Conservation (phyloP, 2,113 vertebrate genomes). For the Paracanthobrama guichenoti region DNA sequence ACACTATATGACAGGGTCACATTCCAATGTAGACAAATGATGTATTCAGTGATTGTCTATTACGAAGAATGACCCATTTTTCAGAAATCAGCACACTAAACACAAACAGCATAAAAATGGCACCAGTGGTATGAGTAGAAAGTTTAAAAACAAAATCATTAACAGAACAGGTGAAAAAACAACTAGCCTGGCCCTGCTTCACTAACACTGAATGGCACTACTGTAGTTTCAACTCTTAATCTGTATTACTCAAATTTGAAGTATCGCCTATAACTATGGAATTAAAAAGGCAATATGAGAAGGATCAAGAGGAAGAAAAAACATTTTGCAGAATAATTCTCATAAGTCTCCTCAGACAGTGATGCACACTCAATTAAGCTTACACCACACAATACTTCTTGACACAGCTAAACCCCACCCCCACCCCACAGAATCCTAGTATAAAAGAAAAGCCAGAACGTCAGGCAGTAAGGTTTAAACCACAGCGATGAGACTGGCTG, state of each 20-base stretch:
- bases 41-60: slow-evolving; percentile 40
- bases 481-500: slow-evolving; percentile 44
- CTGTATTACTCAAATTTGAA: slow-evolving; percentile 3
- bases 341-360: background rate
- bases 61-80: slow-evolving; percentile 24
- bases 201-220: slow-evolving; percentile 14
- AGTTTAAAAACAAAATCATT: background rate
- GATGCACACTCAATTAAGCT: slow-evolving; percentile 25
- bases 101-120: slow-evolving; percentile 15
- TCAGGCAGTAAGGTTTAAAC: slow-evolving; percentile 36
- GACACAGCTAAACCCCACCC: slow-evolving; percentile 68
- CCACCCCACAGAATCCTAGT: slow-evolving; percentile 28
- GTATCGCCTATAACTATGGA: background rate
- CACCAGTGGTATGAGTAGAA: slow-evolving; percentile 15
- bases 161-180: background rate
- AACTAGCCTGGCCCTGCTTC: slow-evolving; percentile 10
- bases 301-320: background rate
- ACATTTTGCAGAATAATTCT: background rate
- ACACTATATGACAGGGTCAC: background rate
- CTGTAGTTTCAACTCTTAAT: background rate
- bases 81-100: slow-evolving; percentile 1
- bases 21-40: slow-evolving; percentile 3
- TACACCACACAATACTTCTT: slow-evolving; percentile 5
- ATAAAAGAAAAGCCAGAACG: slow-evolving; percentile 54
- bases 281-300: background rate